Conservation (phyloP, 2,113 vertebrate genomes). For the Felis catus region F.catus_Fca126_mat1.0 CM031419.1:30615001-30615500, state of each 20-base stretch:
- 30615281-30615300: background rate
- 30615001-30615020: conserved; percentile 97
- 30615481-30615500: background rate
- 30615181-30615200: background rate
- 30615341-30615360: background rate
- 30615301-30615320: background rate
- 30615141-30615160: background rate
- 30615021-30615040: conserved; percentile 99
- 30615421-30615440: background rate
- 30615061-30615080: conserved; percentile 96
- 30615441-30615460: background rate
- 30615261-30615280: background rate
- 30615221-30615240: background rate
- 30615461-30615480: background rate
- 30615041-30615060: conserved; percentile 97
- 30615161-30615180: background rate
- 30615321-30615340: background rate
- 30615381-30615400: background rate
- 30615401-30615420: background rate
- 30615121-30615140: conserved; percentile 41
- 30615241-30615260: background rate
- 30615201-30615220: background rate
- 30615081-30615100: conserved; percentile 98
- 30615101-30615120: conserved; percentile 84
- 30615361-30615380: background rate